These are phyloP conservation scores for Hemichromis elongatus DNA, from an alignment of 2,113 vertebrate species.

Conservation along the genomic window DNA sequence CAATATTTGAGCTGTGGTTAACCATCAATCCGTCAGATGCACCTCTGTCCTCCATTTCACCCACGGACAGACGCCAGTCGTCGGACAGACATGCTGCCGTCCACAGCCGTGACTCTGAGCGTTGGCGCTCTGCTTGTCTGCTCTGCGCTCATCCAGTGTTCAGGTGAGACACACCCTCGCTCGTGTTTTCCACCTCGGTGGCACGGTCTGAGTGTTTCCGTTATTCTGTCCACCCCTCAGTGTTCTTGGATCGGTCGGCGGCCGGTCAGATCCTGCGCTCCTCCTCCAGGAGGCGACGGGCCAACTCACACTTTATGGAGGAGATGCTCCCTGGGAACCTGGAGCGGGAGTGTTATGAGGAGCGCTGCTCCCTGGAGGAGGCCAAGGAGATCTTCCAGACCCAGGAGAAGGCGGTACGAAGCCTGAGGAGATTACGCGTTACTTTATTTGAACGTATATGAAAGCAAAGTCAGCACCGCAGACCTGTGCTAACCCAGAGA, in stretches of 20 bases:
- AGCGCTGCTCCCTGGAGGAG: conserved; percentile 80
- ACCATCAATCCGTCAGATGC: conserved; percentile 11
- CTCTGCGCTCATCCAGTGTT: background rate
- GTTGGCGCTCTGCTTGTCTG: background rate
- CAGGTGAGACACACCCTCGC: conserved; percentile 12
- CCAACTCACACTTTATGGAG: conserved; percentile 76
- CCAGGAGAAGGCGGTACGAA: conserved; percentile 76
- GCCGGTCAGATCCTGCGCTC: conserved; percentile 68
- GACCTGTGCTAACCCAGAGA: background rate
- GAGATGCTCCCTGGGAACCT: conserved; percentile 77
- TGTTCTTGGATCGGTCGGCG: conserved; percentile 65
- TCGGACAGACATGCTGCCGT: background rate
- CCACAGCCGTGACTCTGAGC: background rate
- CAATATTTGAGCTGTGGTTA: conserved; percentile 59
- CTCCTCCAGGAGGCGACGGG: conserved; percentile 59
- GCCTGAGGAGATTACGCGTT: background rate
- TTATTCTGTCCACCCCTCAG: conserved; percentile 39
- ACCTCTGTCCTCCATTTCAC: background rate
- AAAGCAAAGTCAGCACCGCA: accelerated
- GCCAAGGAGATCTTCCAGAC: conserved; percentile 80
- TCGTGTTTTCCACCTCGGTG: background rate
- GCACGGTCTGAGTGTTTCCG: background rate
- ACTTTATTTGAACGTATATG: background rate
- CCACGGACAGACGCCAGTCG: accelerated
- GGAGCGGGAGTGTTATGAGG: conserved; percentile 82